Evolutionary conservation across 2,888 invertebrate genomes (phyloP).

Genomic region (Cheilosia soror): DNA sequence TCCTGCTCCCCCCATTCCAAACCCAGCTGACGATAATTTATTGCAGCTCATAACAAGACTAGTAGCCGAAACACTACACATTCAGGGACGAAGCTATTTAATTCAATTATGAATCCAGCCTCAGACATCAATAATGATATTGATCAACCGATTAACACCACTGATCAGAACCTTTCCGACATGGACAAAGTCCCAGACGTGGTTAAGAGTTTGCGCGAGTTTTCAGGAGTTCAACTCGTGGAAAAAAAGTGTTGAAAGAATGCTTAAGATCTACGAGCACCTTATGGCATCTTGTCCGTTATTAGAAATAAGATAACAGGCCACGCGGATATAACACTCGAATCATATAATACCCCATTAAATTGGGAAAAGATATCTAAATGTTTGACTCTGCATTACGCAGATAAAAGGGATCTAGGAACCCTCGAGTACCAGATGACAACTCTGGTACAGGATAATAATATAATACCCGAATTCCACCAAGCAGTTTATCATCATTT

Average conservation of each 20-base stretch:
- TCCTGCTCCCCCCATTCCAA: background rate
- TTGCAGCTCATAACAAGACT: conserved; percentile 8
- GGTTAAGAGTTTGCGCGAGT: conserved; percentile 18
- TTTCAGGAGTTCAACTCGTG: conserved; percentile 13
- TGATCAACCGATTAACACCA: conserved; percentile 23
- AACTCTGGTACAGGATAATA: too few relatives aligned
- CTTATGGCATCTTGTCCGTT: conserved; percentile 5
- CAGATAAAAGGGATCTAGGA: too few relatives aligned
- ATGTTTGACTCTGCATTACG: background rate
- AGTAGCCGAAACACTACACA: conserved; percentile 16
- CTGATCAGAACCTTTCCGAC: conserved; percentile 19
- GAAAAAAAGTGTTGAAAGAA: conserved; percentile 9
- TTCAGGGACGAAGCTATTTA: conserved; percentile 37
- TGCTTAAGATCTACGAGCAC: conserved; percentile 30
- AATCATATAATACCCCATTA: background rate
- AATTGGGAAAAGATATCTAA: too few relatives aligned
- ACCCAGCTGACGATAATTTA: conserved; percentile 4
- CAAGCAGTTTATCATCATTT: conserved; percentile 34
- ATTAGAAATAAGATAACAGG: conserved; percentile 9
- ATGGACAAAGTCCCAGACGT: conserved; percentile 38
- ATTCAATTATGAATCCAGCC: conserved; percentile 35
- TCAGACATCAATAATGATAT: conserved; percentile 46
- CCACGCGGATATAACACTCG: background rate
- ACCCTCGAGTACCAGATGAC: too few relatives aligned
- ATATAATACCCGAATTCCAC: conserved; percentile 20